A percentile compares a stretch with the other conserved stretches of the same genome.
Conservation (phyloP, 1,140 invertebrate genomes). For the Formica exsecta region DNA sequence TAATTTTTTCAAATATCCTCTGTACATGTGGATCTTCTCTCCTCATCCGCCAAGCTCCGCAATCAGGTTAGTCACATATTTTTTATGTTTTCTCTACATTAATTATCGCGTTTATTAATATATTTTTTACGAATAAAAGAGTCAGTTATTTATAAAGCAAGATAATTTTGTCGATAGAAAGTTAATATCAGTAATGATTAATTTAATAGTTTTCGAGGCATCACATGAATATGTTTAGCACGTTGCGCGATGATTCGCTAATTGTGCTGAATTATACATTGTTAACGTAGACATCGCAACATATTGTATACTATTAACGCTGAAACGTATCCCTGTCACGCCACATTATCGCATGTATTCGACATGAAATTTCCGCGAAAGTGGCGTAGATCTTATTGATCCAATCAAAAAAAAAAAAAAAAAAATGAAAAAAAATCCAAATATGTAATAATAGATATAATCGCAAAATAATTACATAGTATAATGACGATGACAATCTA, state of each 20-base stretch:
- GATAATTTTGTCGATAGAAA: neutral
- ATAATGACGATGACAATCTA: neutral
- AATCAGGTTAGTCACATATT: neutral
- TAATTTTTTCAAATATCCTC: no score
- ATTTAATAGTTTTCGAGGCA: constrained; percentile 13
- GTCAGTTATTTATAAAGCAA: neutral
- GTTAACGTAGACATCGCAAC: constrained; percentile 11
- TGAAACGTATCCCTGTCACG: constrained; percentile 22
- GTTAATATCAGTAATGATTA: neutral
- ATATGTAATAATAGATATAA: neutral
- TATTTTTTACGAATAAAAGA: neutral
- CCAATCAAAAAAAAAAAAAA: neutral
- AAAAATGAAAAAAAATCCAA: neutral
- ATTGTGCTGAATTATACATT: constrained; percentile 43
- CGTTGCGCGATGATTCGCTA: constrained; percentile 17
- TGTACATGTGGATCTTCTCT: neutral
- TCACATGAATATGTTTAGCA: constrained; percentile 29
- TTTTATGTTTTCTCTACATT: neutral
- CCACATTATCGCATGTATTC: neutral
- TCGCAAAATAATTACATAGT: neutral
- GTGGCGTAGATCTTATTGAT: neutral
- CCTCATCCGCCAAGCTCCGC: neutral
- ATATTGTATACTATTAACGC: constrained; percentile 39
- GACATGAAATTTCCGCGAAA: neutral
- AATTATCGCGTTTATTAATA: neutral